Evolutionary conservation across 2,113 vertebrate species (phyloP), one percentile per base, ranked within the genome.

Genomic region (Ibidorhyncha struthersii): DNA sequence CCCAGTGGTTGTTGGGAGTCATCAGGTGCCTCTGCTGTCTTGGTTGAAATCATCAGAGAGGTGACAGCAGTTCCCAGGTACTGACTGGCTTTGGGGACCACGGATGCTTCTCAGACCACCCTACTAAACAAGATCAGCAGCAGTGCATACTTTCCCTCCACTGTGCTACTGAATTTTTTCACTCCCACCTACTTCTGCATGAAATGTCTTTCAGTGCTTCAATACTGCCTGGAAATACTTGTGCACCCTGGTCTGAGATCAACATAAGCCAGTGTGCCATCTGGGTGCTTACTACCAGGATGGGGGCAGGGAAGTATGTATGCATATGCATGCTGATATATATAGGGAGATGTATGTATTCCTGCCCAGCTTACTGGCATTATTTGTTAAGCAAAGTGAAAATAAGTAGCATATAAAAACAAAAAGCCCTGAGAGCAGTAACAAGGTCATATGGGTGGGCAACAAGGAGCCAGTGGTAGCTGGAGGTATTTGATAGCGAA

Each of bases 241-340:
- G 0, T 30, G 43, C 6, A 1, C 20, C 27, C 67, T 62, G 40
- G 10, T 52, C 14, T 58, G 73, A 38, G 66, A 59, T 66, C 8
- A 10, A 22, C 52, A 14, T 19, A 55, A 59, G 8, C 26, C 3
- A 0, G 3, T 20, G 50, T 85, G 27, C 56, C 25, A 10, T 30
- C 36, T 25, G 34, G 7, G 12, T 70, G 30, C 80, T 55, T 45
- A 63, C 47, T 36, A 8, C 32, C 18, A 10, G 53, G 40, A 8
- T 69, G 12, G 32, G 30, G 17, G 36, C 41, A 36, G 45, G 77
- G 49, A 16, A 29, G 23, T n/a, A 19, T 23, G 1, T 12, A 10
- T 9, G 4, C 0, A 0, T 16, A n/a, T 41, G 25, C 1, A 0
- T 45, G 25, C 2, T 0, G 49, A 3, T 30, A 4, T 19, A 3